phyloP scores from a whole-genome alignment of 1,140 invertebrate species.

The Drosophila varians region DNA sequence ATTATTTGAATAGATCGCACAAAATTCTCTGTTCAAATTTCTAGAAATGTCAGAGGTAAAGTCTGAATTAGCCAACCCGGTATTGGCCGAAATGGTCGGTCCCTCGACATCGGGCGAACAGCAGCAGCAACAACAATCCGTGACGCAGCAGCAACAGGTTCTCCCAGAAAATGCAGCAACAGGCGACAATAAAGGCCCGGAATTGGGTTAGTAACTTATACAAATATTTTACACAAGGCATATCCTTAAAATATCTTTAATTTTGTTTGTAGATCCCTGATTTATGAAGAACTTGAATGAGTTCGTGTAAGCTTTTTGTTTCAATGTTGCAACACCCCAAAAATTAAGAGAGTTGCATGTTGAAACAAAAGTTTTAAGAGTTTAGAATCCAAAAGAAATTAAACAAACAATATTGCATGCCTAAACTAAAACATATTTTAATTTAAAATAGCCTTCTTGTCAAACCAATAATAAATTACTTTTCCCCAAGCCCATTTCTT shows the following conservation, averaged over 20 bases:
- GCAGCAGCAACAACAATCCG: neutral
- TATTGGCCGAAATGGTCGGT: neutral
- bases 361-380: neutral
- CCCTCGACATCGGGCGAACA: conserved; percentile 16
- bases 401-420: too few relatives aligned
- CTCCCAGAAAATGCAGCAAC: neutral
- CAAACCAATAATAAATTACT: neutral
- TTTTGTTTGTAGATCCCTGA: too few relatives aligned
- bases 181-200: neutral
- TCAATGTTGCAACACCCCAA: too few relatives aligned
- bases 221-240: too few relatives aligned
- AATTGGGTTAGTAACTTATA: neutral
- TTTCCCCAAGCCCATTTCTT: too few relatives aligned
- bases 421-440: neutral
- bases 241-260: neutral
- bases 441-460: neutral
- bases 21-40: conserved; percentile 19
- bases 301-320: too few relatives aligned
- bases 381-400: too few relatives aligned
- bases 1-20: neutral
- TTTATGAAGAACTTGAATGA: too few relatives aligned
- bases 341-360: neutral
- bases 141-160: neutral
- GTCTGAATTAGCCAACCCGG: conserved; percentile 1
- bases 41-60: conserved; percentile 32